Evolutionary conservation across 2,797 vertebrate genomes (phyloP), one percentile per base, ranked within the genome.

Genomic region (Myoxocephalus aenaeus): DNA sequence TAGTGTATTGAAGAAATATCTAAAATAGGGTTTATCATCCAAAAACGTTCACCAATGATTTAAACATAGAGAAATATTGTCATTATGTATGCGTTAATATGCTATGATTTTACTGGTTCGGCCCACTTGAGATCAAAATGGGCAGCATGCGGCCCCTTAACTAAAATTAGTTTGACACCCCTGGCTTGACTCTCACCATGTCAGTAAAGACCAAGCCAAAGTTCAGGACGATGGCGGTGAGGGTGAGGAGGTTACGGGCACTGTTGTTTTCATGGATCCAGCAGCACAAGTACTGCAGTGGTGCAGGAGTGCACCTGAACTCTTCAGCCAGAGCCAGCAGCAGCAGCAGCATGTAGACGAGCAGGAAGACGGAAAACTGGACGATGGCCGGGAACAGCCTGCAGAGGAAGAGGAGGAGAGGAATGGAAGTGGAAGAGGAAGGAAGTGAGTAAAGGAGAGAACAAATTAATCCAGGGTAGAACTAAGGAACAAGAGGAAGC

Each of bases 221-320:
- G 86, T 95, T 95, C 68, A 95, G 81, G 63, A 84, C 10, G 12
- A 96, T 92, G 46, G 94, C 94, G 0, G 91, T 76, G 13, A 96
- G 71, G 4, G 95, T 95, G 81, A 95, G 91, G 27, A 95, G 64
- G 84, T 92, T 95, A 22, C 94, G 92, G 65, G 94, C 92, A 4
- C 87, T 88, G 90, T 95, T 95, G 90, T 95, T 94, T 75, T 96
- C 95, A 15, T 95, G 95, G 73, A 96, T 93, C 93, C 93, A 94
- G 80, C 95, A 94, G 84, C 95, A 95, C 40, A 94, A 54, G 2
- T 92, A 79, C 84, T 95, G 95, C 76, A 95, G 87, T 0, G 70
- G 22, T 0, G 20, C 1, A 1, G 95, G 94, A n/a, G 81, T 74
- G 64, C 81, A 80, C 75, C 83, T 94, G 74, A 96, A 95, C 81